These are phyloP conservation scores for Micromussa lordhowensis DNA, from an alignment of 92 coral and sea anemone species.

Conservation along the genomic window DNA sequence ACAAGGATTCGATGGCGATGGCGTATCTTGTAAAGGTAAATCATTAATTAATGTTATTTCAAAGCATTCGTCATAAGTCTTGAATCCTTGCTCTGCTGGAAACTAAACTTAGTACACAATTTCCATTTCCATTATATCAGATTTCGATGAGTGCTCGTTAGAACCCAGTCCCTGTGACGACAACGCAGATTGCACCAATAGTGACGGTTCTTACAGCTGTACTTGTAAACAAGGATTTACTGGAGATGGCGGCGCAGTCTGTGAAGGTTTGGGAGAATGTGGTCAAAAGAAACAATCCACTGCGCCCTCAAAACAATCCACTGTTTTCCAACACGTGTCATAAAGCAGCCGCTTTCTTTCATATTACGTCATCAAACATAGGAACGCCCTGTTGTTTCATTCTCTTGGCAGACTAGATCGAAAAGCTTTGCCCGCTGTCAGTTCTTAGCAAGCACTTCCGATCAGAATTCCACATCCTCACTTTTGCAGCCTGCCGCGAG, in stretches of 20 bases:
- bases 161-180: conserved; percentile 38
- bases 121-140: not conserved
- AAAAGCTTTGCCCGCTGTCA: too few species aligned
- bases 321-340: not conserved
- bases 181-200: conserved; percentile 65
- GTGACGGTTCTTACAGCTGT: conserved; percentile 65
- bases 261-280: conserved; percentile 45
- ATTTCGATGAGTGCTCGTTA: not conserved
- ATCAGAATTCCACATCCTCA: too few species aligned
- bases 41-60: too few species aligned
- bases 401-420: too few species aligned
- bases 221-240: conserved; percentile 14
- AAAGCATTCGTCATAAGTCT: not conserved
- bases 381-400: too few species aligned
- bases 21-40: too few species aligned
- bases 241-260: conserved; percentile 26
- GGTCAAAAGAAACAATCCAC: not conserved
- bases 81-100: not conserved
- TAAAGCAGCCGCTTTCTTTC: too few species aligned
- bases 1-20: too few species aligned
- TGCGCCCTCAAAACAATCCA: not conserved
- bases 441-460: too few species aligned
- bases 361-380: too few species aligned
- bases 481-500: too few species aligned
- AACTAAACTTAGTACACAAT: not conserved